Base-by-base conservation (phyloP, 2,113 vertebrate species). In the Plestiodon gilberti region DNA sequence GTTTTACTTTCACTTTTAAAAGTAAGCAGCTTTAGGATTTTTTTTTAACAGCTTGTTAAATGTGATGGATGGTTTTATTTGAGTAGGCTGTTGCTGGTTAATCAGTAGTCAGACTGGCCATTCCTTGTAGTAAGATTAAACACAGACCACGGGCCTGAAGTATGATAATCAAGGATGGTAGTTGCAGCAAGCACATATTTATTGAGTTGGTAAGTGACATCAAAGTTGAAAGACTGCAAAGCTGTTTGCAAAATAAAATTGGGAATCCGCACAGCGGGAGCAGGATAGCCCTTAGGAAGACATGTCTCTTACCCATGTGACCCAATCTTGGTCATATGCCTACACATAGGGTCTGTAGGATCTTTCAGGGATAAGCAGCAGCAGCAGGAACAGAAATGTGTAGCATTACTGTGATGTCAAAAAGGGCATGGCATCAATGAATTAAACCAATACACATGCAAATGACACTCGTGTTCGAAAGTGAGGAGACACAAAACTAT, bases 191-290 rank as follows among this genome's bases (percentile, higher is more conserved):
- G 30, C 59, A 78, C 18, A 35, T 87, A 52, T 55, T 81, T 82
- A 83, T 33, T 86, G 84, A 57, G 8, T n/a, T 35, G 67, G 71
- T 89, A 90, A 84, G 38, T 48, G 59, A 91, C 2, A 57, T 59
- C 84, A 1, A 65, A 33, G 1, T 25, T 25, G 43, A 69, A 88
- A 78, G 78, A 88, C 22, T 89, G 76, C 57, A 86, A 86, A 86
- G 87, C 1, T 88, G 3, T 22, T 89, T 86, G 74, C 25, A 88
- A 95, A 81, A 59, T 86, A 92, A 91, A 59, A 81, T 65, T 70
- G n/a, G 43, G 23, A 55, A 64, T n/a, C 43, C 35, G 84, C 48
- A 23, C 38, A 81, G 71, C 43, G 6, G 57, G 13, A 84, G 64
- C 20, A 78, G 48, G 82, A 20, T 6, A 86, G 77, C 8, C 90